Evolutionary conservation across 2,113 vertebrate genomes (phyloP).

Genomic region (Eublepharis macularius): DNA sequence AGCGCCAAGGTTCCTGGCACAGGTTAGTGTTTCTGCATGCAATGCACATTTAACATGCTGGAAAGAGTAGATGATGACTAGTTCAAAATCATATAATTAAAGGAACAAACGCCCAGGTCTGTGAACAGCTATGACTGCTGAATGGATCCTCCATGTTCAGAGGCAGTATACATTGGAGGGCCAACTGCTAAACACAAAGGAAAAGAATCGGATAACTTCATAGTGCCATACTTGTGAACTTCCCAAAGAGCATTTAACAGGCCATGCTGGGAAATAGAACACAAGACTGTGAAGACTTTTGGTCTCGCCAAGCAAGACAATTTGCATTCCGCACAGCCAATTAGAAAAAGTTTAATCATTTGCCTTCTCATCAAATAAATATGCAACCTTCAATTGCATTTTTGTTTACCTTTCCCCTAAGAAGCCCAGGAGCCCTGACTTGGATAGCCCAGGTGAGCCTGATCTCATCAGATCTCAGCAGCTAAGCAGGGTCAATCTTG

Average conservation of each 20-base stretch:
- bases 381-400: background rate
- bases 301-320: background rate
- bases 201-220: background rate
- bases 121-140: too few species aligned
- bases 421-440: background rate
- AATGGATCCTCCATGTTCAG: background rate
- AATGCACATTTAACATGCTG: background rate
- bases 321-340: background rate
- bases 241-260: background rate
- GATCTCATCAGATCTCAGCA: background rate
- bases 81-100: background rate
- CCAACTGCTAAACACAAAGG: background rate
- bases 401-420: background rate
- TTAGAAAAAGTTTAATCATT: background rate
- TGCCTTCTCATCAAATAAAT: background rate
- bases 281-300: background rate
- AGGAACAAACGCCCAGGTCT: too few species aligned
- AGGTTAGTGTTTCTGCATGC: too few species aligned
- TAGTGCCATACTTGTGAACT: background rate
- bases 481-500: too few species aligned
- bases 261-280: background rate
- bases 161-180: background rate
- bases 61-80: background rate
- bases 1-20: too few species aligned
- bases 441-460: too few species aligned